Evolutionary conservation across 1,140 invertebrate genomes (phyloP), one percentile per base, ranked within the genome.

Genomic region (Drosophila ercepeae): DNA sequence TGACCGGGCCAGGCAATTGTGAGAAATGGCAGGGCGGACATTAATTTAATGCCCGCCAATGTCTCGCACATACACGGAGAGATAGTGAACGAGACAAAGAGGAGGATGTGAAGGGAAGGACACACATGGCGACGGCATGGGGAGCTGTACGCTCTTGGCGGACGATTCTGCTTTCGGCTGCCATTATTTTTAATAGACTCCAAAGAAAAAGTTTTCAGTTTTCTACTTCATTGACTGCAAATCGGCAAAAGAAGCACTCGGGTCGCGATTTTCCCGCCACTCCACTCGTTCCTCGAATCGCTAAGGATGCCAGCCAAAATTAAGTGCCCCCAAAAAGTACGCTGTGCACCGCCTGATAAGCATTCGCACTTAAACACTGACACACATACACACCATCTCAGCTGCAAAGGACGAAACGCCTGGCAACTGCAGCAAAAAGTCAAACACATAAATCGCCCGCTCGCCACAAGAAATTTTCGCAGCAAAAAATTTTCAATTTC

Each of bases 161-260:
- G 64, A 45, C 59, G 65, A 55, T 72, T 71, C 63, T 69, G 57
- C 72, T 76, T 77, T 81, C 68, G 63, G 82, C 74, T 68, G 60
- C 82, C 82, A 88, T 88, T 88, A 88, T 88, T 88, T 88, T 88
- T 88, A 88, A 88, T 88, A 88, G 82, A 82, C 82, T 88, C 69
- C 54, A 74, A 86, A 78, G 75, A 71, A 88, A 88, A 88, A 88
- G 82, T 88, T 88, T 78, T 88, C 82, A 88, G 82, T 88, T 88
- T 88, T 88, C 82, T 81, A 71, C 82, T 88, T 82, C 82, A 88
- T 88, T 88, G 82, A 88, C 82, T 82, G 65, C 70, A 63, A 88
- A 88, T 88, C 82, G 82, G 78, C 27, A 75, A 75, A 86, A 82
- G 76, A 60, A 75, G 77, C 65, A 48, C 53, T 25, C 3, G 64